Base-by-base conservation (phyloP, 2,797 vertebrate genomes). In the Hybognathus amarus region DNA sequence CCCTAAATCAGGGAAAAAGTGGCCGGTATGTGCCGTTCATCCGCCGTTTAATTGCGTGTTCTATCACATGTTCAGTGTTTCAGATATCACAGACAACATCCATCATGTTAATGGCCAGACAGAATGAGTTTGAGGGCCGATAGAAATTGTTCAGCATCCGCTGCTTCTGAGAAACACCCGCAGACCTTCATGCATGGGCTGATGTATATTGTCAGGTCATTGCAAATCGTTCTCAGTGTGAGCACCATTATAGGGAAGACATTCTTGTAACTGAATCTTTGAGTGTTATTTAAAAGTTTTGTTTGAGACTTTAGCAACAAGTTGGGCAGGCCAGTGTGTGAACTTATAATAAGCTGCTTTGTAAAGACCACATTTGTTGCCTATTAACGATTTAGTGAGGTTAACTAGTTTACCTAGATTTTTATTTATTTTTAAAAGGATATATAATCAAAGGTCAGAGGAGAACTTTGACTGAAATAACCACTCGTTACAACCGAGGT, bases 1-100 rank as follows among this genome's bases (percentile, higher is more conserved):
- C 91, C 89, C 93, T 95, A 93, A 93, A 94, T 95, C 94, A 94
- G 90, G 59, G 83, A 88, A 87, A 90, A 92, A 92, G 93, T 92
- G 92, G 91, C 90, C 91, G 90, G 92, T 89, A 87, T 88, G 87
- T 87, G 78, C 88, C 87, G 88, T 89, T 91, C 68, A 71, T 83
- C 83, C 33, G 85, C n/a, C 85, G 87, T 86, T 50, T 94, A 93
- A 94, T 94, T 94, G 93, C 90, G 83, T 90, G 92, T 93, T 93
- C 93, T 90, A 91, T 92, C 92, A 93, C 94, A 92, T 93, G 73
- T 73, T 82, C 63, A 27, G 69, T 69, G 92, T 92, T 93, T 92
- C 90, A 89, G 91, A 92, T 91, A 90, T 92, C 89, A 87, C 89
- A 91, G 90, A 87, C 40, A 90, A 89, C 92, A 92, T 95, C 92